A percentile compares a stretch with the other conserved stretches of the same genome.
These are phyloP conservation scores for Micromys minutus DNA, from an alignment of 2,113 vertebrate species.

Conservation along the genomic window DNA sequence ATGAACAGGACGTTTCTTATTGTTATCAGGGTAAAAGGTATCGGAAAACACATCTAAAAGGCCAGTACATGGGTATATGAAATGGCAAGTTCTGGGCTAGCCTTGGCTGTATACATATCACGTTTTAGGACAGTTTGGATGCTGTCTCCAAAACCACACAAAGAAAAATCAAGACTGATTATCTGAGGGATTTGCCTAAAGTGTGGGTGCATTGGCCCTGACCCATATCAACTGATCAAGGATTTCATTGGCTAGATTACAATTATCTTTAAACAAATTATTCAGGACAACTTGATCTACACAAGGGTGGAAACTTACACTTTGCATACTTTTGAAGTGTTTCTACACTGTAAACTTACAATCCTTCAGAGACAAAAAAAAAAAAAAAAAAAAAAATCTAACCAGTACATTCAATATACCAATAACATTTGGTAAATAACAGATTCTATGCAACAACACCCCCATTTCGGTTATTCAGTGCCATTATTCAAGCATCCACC, in stretches of 20 bases:
- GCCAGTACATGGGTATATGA: not conserved
- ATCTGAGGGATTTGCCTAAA: not conserved
- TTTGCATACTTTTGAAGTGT: not conserved
- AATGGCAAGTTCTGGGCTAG: not conserved
- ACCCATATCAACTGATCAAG: not conserved
- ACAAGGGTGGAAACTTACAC: not conserved
- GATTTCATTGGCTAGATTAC: too few relatives aligned
- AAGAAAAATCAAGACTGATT: not conserved
- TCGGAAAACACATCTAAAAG: not conserved
- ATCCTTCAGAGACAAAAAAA: not conserved
- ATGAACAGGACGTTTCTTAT: not conserved
- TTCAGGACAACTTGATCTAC: not conserved
- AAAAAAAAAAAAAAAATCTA: slow-evolving; percentile 6
- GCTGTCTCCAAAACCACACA: not conserved
- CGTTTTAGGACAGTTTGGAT: not conserved
- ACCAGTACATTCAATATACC: not conserved
- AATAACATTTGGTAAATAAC: not conserved
- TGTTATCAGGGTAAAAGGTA: not conserved
- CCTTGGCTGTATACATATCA: not conserved
- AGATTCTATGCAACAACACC: not conserved
- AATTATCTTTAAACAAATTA: not conserved
- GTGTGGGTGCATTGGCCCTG: not conserved
- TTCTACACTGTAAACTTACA: not conserved
- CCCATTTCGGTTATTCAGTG: not conserved
- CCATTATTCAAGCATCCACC: not conserved